A percentile compares a stretch with the other conserved stretches of the same genome.
Evolutionary conservation across 2,113 vertebrate genomes (phyloP).

Genomic region (Hyperopisus bebe): DNA sequence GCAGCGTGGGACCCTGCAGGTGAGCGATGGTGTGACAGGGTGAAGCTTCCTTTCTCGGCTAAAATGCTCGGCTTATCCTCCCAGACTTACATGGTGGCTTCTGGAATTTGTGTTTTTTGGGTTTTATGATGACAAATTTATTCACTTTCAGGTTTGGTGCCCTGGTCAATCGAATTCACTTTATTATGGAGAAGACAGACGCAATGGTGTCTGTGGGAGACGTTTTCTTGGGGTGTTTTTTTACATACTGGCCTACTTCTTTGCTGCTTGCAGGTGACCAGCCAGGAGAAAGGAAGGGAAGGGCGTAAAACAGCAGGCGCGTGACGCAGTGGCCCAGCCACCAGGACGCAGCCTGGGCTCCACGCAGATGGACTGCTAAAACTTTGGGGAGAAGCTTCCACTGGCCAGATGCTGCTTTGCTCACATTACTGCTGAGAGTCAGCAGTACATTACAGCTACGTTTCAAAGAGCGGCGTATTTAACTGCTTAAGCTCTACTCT

Average conservation of each 20-base stretch:
- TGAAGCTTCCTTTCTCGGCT: neutral
- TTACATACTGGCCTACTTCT: neutral
- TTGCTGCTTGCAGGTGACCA: neutral
- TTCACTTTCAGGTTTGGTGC: neutral
- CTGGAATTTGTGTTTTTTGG: neutral
- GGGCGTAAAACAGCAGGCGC: neutral
- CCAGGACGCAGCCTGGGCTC: neutral
- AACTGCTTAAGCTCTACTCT: neutral
- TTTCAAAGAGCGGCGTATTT: neutral
- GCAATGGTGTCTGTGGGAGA: neutral
- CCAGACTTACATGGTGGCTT: neutral
- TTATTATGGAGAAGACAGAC: neutral
- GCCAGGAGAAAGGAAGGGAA: neutral
- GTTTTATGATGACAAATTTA: neutral
- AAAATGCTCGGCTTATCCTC: neutral
- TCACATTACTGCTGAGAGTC: neutral
- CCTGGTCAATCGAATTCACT: constrained; percentile 3
- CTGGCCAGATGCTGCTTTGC: neutral
- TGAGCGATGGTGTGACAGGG: neutral
- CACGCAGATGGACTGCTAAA: neutral
- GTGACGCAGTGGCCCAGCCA: neutral
- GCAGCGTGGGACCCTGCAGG: neutral
- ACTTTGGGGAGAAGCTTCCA: neutral
- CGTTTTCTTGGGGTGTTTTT: neutral
- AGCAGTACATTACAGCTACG: neutral